Percentiles rank a stretch among this genome's conserved stretches.
Evolutionary conservation across 2,797 vertebrate genomes (phyloP).

Genomic region (Parauchenoglanis punctatus): DNA sequence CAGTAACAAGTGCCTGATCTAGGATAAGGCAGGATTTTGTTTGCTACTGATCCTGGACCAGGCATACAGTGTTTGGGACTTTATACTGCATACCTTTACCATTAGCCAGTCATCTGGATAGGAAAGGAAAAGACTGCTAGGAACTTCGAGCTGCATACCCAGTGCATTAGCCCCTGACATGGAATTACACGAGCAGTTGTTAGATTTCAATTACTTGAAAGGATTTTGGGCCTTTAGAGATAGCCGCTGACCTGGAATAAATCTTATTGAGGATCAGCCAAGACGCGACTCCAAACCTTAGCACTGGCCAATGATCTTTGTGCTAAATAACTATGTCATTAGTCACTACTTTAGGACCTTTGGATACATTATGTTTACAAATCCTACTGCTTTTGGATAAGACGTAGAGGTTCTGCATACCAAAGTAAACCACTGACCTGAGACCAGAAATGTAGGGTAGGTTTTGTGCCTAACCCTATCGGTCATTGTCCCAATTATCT

Average conservation of each 20-base stretch:
- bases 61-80: not conserved
- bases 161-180: constrained; percentile 1
- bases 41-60: constrained; percentile 13
- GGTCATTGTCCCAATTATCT: not conserved
- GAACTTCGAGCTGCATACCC: constrained; percentile 22
- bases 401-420: no score
- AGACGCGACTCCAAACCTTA: not conserved
- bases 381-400: not conserved
- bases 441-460: not conserved
- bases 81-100: constrained; percentile 19
- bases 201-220: constrained; percentile 15
- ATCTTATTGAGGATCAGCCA: constrained; percentile 1
- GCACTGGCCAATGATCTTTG: not conserved
- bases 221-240: not conserved
- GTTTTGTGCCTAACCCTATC: not conserved
- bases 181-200: not conserved
- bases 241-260: not conserved
- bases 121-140: not conserved
- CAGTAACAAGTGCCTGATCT: not conserved
- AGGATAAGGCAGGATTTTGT: not conserved
- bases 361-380: not conserved
- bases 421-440: not conserved
- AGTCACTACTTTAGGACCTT: not conserved
- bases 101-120: constrained; percentile 22
- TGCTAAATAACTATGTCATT: not conserved